Base-by-base conservation (phyloP, 2,113 vertebrate genomes). In the Cichladusa arquata region DNA sequence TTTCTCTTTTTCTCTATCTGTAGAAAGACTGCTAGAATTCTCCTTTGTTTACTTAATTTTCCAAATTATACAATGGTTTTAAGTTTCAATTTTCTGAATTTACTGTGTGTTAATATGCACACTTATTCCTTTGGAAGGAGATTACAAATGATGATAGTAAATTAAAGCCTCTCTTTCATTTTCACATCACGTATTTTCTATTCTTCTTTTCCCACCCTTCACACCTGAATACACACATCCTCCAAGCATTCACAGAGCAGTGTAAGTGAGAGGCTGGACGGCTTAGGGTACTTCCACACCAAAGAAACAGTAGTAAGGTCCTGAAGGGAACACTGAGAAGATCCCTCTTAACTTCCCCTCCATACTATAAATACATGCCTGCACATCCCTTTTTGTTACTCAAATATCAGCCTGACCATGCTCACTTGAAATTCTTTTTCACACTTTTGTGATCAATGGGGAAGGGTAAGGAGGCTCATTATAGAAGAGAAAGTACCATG, bases 71-170 rank as follows among this genome's bases (percentile, higher is more conserved):
- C 62, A 66, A 38, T 48, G 26, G 82, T 82, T 94, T 88, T 91
- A 81, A 81, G 47, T 92, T 90, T 64, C 80, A 92, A 36, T 90
- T 85, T 92, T 95, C 67, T 90, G 62, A 87, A 93, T 51, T 73
- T 71, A 87, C 62, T 80, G 66, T 51, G 31, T 79, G 36, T 58
- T 81, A 84, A 79, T 28, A 28, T 47, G 61, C 23, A 45, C 33
- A 67, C 82, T 81, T 82, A 36, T 54, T 79, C 28, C 11, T 87
- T 85, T 65, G 50, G 66, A 92, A 76, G 47, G 53, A 67, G 58
- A 73, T 89, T 76, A 65, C 11, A 88, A 79, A 82, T 42, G 1
- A 84, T 60, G 15, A 48, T 6, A 69, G 28, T 19, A 70, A 82
- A 84, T 71, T 38, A 93, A 89, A 85, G 36, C 28, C 24, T 76